Conservation (phyloP, 1,140 invertebrate genomes). For the Acromyrmex heyeri region DNA sequence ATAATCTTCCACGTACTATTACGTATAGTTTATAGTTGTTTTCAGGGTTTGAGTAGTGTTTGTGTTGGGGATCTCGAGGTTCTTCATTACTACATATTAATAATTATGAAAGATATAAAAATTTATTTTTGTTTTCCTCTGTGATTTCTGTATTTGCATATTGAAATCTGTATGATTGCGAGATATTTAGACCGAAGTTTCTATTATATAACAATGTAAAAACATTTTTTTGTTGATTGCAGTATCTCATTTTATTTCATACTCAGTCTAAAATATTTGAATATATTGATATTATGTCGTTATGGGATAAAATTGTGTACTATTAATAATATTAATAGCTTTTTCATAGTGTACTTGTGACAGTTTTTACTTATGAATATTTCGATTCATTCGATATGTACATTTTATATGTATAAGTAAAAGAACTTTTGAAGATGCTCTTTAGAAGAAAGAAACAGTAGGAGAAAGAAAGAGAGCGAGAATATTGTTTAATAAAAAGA, state of each 20-base stretch:
- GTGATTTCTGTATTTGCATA: background rate
- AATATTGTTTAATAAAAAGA: background rate
- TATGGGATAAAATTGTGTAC: slow-evolving; percentile 28
- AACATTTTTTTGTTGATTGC: background rate
- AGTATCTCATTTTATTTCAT: background rate
- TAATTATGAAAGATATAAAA: slow-evolving; percentile 20
- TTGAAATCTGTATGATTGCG: background rate
- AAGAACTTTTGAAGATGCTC: slow-evolving; percentile 10
- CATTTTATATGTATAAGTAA: slow-evolving; percentile 4
- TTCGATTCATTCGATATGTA: background rate
- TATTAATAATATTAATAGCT: slow-evolving; percentile 48
- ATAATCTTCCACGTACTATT: slow-evolving; percentile 44
- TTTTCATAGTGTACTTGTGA: slow-evolving; percentile 1
- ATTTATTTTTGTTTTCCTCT: slow-evolving; percentile 18
- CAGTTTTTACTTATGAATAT: slow-evolving; percentile 35
- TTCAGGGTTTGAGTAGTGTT: slow-evolving; percentile 7
- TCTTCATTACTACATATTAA: background rate
- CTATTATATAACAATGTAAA: background rate
- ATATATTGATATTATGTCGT: background rate
- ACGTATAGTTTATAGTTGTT: slow-evolving; percentile 11
- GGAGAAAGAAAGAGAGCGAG: background rate
- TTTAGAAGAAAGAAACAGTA: background rate
- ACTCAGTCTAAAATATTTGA: background rate
- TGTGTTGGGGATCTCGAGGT: background rate
- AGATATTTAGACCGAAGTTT: background rate